These are phyloP conservation scores for Melierax canorus DNA, from an alignment of 2,113 vertebrate species.

Conservation along the genomic window DNA sequence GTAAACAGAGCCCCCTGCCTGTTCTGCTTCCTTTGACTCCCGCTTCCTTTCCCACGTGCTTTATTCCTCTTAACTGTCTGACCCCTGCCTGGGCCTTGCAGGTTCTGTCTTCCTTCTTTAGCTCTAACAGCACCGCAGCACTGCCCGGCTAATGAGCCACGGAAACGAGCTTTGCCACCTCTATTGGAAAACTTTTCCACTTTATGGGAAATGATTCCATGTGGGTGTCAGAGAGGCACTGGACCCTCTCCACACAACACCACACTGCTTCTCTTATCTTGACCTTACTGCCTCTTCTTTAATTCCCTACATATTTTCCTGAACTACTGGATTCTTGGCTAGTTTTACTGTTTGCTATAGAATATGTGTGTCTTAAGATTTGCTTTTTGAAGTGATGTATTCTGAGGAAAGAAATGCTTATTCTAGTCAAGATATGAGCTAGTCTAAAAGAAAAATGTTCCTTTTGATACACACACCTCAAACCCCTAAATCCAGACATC, in stretches of 20 bases:
- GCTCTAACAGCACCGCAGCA: background rate
- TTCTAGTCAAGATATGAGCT: background rate
- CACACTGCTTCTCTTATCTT: background rate
- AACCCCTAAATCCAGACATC: background rate
- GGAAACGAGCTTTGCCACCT: background rate
- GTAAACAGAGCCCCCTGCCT: constrained; percentile 13
- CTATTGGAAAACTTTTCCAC: background rate
- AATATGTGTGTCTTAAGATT: background rate
- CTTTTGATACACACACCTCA: background rate
- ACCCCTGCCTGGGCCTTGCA: background rate
- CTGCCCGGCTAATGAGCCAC: accelerated
- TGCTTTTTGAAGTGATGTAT: background rate
- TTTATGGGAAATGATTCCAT: background rate
- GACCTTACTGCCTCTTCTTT: background rate
- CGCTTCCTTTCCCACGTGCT: constrained; percentile 43
- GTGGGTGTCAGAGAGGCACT: background rate
- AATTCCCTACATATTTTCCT: background rate
- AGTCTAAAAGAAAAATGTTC: background rate
- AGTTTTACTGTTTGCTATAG: background rate
- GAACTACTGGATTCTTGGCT: background rate
- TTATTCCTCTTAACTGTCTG: constrained; percentile 5
- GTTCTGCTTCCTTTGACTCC: constrained; percentile 14
- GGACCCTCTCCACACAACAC: background rate
- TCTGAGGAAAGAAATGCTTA: background rate
- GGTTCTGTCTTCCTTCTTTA: background rate